A percentile compares a stretch with the other conserved stretches of the same genome.
These are phyloP conservation scores for Tetramorium simillimum DNA, from an alignment of 1,140 invertebrate species.

Conservation along the genomic window DNA sequence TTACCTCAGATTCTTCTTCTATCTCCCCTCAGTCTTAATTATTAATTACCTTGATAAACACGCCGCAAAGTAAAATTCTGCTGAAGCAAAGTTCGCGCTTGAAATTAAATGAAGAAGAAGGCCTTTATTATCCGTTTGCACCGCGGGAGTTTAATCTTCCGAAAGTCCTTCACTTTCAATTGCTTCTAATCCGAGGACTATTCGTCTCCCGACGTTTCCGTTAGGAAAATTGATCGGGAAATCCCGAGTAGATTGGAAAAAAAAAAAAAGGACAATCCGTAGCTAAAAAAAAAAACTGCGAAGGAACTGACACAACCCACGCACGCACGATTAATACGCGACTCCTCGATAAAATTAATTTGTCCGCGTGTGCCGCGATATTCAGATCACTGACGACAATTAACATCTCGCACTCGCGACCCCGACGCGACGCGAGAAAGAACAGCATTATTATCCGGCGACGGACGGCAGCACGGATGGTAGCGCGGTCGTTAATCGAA, in stretches of 20 bases:
- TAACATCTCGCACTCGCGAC: slow-evolving; percentile 5
- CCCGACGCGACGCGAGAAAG: not conserved
- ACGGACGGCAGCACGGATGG: not conserved
- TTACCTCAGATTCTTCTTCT: not conserved
- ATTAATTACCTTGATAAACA: slow-evolving; percentile 40
- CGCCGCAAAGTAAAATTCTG: slow-evolving; percentile 29
- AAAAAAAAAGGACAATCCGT: not conserved
- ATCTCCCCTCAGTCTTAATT: not conserved
- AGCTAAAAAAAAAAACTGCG: not conserved
- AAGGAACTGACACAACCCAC: not conserved
- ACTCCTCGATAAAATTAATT: not conserved
- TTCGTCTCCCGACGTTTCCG: slow-evolving; percentile 4
- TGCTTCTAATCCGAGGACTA: slow-evolving; percentile 4
- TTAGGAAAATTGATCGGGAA: not conserved
- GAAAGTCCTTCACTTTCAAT: slow-evolving; percentile 27
- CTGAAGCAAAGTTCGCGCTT: slow-evolving; percentile 29
- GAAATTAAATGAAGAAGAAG: slow-evolving; percentile 28
- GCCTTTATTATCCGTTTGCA: slow-evolving; percentile 13
- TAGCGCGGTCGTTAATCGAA: slow-evolving; percentile 23
- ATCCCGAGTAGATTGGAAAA: not conserved
- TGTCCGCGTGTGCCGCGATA: not conserved
- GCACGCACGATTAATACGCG: not conserved
- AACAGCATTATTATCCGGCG: slow-evolving; percentile 3
- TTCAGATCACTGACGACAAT: not conserved
- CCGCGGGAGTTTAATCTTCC: slow-evolving; percentile 16